Percentiles rank a stretch among this genome's conserved stretches.
These are phyloP conservation scores for Drosophila malerkotliana DNA, from an alignment of 1,140 invertebrate species.

Conservation along the genomic window DNA sequence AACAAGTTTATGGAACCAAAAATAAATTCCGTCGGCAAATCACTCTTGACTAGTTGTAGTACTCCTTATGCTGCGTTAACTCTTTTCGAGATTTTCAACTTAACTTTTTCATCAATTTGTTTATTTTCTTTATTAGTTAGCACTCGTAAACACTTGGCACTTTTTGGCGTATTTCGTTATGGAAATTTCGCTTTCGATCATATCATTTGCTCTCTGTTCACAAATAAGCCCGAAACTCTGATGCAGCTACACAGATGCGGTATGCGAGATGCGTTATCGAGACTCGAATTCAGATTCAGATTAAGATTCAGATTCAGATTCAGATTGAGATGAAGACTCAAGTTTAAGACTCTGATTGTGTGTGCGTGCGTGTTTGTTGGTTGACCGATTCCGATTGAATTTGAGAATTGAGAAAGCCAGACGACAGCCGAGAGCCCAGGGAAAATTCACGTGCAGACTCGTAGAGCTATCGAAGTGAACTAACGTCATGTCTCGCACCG, in stretches of 20 bases:
- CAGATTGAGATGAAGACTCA: conserved; percentile 6
- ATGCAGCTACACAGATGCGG: neutral
- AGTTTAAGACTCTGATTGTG: conserved; percentile 3
- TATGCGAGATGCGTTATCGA: neutral
- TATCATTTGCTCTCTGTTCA: conserved; percentile 2
- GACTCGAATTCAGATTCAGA: neutral
- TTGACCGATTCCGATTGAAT: conserved; percentile 18
- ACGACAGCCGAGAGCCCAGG: conserved; percentile 59
- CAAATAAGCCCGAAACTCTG: neutral
- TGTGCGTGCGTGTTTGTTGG: conserved; percentile 17
- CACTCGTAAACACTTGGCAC: conserved; percentile 62
- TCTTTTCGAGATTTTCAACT: conserved; percentile 4
- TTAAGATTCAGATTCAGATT: conserved; percentile 10
- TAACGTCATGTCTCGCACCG: conserved; percentile 83
- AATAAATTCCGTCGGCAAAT: conserved; percentile 45
- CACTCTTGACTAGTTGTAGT: conserved; percentile 11
- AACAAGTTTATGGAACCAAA: conserved; percentile 39
- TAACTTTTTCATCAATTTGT: conserved; percentile 18
- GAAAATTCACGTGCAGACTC: conserved; percentile 84
- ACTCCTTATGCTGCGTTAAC: neutral
- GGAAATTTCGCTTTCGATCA: conserved; percentile 15
- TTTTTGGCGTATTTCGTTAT: conserved; percentile 34
- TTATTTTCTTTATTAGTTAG: conserved; percentile 18
- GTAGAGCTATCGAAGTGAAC: conserved; percentile 84
- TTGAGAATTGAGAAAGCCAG: conserved; percentile 34